Percentiles rank a stretch among this genome's conserved stretches.
phyloP scores from a whole-genome alignment of 2,888 invertebrate species.

The Melieria omissa region DNA sequence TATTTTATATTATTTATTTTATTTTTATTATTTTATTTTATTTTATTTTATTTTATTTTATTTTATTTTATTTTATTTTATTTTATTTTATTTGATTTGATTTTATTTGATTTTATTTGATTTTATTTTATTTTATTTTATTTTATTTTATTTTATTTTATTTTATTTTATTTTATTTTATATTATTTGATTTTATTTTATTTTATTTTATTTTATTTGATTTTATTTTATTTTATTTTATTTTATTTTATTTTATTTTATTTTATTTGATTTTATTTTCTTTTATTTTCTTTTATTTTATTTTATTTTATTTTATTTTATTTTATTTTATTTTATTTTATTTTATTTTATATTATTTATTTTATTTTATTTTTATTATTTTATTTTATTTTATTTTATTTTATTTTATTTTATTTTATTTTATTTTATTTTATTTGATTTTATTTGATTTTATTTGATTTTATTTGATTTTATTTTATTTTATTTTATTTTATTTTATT shows the following conservation, averaged over 20 bases:
- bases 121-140: background rate
- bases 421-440: background rate
- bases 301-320: constrained; percentile 1
- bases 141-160: background rate
- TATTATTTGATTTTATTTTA: background rate
- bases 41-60: constrained; percentile 4
- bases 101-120: background rate
- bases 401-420: background rate
- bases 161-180: background rate
- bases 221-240: background rate
- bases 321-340: constrained; percentile 4
- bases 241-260: background rate
- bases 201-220: background rate
- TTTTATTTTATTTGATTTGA: too few relatives aligned
- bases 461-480: background rate
- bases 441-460: background rate
- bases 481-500: background rate
- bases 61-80: too few relatives aligned
- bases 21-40: constrained; percentile 2
- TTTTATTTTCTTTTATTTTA: background rate
- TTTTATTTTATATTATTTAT: background rate
- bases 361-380: constrained; percentile 4
- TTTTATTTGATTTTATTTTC: too few relatives aligned
- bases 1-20: background rate
- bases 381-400: constrained; percentile 4